These are phyloP conservation scores for Leptinotarsa haldemani DNA, from an alignment of 2,888 invertebrate species.

Conservation along the genomic window DNA sequence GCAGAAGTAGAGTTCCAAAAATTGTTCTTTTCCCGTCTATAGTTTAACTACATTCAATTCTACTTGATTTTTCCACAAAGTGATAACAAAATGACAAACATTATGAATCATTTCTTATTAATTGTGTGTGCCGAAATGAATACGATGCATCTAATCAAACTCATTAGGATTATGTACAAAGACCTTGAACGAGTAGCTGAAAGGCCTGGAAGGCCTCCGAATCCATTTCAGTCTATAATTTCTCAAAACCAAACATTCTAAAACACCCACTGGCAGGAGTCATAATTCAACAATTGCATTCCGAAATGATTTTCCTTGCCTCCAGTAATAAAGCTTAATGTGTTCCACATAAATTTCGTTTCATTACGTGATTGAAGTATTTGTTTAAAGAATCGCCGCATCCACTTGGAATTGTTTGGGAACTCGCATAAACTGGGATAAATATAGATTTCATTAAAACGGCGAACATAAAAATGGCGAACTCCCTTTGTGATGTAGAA, in stretches of 20 bases:
- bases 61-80: too few relatives aligned
- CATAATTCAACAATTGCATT: background rate
- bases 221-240: too few relatives aligned
- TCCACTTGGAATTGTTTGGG: slow-evolving; percentile 9
- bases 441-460: slow-evolving; percentile 11
- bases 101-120: too few relatives aligned
- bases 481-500: background rate
- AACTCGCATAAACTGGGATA: slow-evolving; percentile 12
- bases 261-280: background rate
- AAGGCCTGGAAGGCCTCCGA: too few relatives aligned
- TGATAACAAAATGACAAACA: too few relatives aligned
- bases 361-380: slow-evolving; percentile 14
- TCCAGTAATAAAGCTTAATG: background rate
- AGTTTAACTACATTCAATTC: too few relatives aligned
- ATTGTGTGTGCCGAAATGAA: too few relatives aligned
- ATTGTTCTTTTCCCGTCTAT: too few relatives aligned
- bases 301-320: background rate
- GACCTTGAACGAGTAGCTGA: too few relatives aligned
- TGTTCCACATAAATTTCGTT: slow-evolving; percentile 7
- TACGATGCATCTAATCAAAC: too few relatives aligned
- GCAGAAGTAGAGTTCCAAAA: too few relatives aligned
- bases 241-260: background rate
- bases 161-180: too few relatives aligned
- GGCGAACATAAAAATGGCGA: background rate
- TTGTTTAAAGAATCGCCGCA: slow-evolving; percentile 13